A percentile compares a stretch with the other conserved stretches of the same genome.
phyloP scores from a whole-genome alignment of 1,140 invertebrate species.

The Batillaria attramentaria region DNA sequence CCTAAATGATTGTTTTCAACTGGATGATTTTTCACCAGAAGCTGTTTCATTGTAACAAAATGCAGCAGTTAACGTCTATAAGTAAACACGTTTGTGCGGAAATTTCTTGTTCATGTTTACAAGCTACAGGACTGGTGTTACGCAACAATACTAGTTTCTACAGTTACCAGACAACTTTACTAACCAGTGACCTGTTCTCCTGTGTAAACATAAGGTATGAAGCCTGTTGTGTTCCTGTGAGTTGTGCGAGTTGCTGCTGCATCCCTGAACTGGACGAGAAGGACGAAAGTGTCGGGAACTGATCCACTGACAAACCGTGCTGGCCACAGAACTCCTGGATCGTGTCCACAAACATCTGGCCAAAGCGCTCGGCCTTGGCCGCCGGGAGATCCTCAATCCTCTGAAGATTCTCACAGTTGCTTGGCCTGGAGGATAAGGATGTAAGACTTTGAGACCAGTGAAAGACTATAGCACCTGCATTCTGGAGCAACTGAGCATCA shows the following conservation, averaged over 20 bases:
- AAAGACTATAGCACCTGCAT: no score
- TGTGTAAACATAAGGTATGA: slow-evolving; percentile 60
- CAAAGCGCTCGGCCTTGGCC: slow-evolving; percentile 77
- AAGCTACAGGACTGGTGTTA: no score
- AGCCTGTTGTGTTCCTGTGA: slow-evolving; percentile 59
- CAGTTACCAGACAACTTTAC: slow-evolving; percentile 22
- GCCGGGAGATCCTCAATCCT: slow-evolving; percentile 77
- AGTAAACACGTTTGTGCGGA: no score
- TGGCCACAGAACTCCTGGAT: slow-evolving; percentile 64
- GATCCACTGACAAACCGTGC: slow-evolving; percentile 59
- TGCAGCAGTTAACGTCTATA: no score
- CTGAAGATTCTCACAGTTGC: slow-evolving; percentile 67
- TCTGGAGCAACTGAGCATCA: no score
- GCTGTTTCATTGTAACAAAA: no score
- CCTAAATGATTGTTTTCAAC: no score
- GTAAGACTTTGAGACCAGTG: background rate
- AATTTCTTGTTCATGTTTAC: no score
- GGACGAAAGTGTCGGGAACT: slow-evolving; percentile 50
- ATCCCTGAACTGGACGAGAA: background rate
- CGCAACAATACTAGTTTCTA: no score
- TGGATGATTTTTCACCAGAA: no score
- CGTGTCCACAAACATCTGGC: slow-evolving; percentile 67
- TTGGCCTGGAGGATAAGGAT: slow-evolving; percentile 71
- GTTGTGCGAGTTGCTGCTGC: slow-evolving; percentile 41
- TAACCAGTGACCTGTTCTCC: slow-evolving; percentile 54